Conservation (phyloP, 2,113 vertebrate species). For the Cephalopterus ornatus region DNA sequence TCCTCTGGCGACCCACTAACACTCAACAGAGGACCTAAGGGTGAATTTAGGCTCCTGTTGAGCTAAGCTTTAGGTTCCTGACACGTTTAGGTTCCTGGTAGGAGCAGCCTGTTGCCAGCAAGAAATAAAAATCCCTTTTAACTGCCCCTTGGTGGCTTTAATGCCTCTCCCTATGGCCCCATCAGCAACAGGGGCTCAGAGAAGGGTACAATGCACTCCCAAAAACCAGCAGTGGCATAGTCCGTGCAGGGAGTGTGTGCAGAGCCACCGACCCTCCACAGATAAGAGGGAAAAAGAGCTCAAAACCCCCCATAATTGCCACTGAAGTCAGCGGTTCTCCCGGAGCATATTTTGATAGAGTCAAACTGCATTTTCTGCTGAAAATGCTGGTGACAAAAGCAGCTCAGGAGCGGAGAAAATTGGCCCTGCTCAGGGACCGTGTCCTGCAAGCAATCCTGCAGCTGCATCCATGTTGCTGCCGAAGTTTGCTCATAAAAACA, state of each 20-base stretch:
- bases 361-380: not conserved
- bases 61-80: not conserved
- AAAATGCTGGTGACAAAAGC: not conserved
- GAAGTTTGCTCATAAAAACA: not conserved
- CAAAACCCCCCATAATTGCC: not conserved
- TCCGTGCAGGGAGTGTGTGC: fast-evolving
- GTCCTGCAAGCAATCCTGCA: not conserved
- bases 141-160: not conserved
- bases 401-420: not conserved
- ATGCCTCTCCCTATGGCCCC: fast-evolving
- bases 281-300: not conserved
- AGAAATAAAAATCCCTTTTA: not conserved
- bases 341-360: not conserved
- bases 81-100: not conserved
- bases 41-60: not conserved
- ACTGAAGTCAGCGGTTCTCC: not conserved
- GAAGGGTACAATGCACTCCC: fast-evolving
- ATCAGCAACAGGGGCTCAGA: not conserved
- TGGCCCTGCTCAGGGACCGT: not conserved
- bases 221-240: not conserved
- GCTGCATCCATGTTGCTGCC: not conserved
- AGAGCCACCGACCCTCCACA: fast-evolving
- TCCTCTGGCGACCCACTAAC: too few relatives aligned
- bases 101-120: not conserved
- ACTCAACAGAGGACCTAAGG: not conserved